Evolutionary conservation across 1,140 invertebrate species (phyloP).

Genomic region (Cardiocondyla obscurior): DNA sequence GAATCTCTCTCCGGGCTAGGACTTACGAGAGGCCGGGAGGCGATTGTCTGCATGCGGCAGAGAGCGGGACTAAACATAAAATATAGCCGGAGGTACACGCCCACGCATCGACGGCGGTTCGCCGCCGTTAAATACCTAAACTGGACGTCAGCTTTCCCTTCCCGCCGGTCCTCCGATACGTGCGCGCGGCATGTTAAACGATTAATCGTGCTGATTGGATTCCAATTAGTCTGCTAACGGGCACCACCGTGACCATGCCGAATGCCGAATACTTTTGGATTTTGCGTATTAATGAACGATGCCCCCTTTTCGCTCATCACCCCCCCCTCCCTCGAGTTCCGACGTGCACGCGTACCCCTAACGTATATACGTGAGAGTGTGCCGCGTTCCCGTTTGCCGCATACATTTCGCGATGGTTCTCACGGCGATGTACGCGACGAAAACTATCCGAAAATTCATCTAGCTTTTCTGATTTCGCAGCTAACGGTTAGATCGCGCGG

Average conservation of each 20-base stretch:
- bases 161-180: constrained; percentile 24
- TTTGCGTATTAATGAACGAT: constrained; percentile 13
- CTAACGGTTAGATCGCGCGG: too few species aligned
- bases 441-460: too few species aligned
- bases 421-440: background rate
- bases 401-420: background rate
- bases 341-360: background rate
- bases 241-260: constrained; percentile 64
- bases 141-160: constrained; percentile 62
- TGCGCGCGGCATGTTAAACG: constrained; percentile 74
- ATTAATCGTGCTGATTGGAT: constrained; percentile 82
- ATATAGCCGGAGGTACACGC: constrained; percentile 77
- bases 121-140: constrained; percentile 79
- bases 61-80: constrained; percentile 75
- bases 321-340: background rate
- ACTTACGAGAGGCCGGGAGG: constrained; percentile 15
- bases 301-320: too few species aligned
- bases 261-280: constrained; percentile 49
- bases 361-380: background rate
- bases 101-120: constrained; percentile 71
- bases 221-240: constrained; percentile 80
- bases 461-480: too few species aligned
- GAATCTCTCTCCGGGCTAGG: constrained; percentile 29
- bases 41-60: constrained; percentile 73
- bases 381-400: background rate